Conservation (phyloP, 1,140 invertebrate genomes). For the Drosophila funebris region DNA sequence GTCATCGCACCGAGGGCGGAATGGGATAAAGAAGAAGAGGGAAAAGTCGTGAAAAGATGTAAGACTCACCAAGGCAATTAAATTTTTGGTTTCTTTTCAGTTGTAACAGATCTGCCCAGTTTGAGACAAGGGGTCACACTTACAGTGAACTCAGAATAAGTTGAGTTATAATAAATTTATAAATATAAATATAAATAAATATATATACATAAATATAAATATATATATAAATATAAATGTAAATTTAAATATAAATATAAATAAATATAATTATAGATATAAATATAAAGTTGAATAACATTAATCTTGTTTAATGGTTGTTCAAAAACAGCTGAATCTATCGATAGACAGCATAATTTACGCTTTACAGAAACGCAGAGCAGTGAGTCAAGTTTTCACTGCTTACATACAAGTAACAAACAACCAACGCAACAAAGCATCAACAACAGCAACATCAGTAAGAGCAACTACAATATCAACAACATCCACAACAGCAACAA, state of each 20-base stretch:
- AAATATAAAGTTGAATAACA: not conserved
- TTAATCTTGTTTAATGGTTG: not conserved
- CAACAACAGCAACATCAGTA: conserved; percentile 16
- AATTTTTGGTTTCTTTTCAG: not conserved
- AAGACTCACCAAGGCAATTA: not conserved
- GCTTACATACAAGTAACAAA: conserved; percentile 34
- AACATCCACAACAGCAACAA: conserved; percentile 61
- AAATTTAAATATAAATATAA: too few relatives aligned
- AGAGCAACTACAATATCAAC: conserved; percentile 46
- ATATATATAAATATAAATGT: not conserved
- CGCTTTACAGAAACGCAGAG: conserved; percentile 11
- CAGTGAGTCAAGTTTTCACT: conserved; percentile 55
- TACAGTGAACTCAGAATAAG: not conserved
- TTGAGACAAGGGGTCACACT: not conserved
- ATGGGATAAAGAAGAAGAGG: not conserved
- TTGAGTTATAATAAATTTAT: not conserved
- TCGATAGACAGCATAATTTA: not conserved
- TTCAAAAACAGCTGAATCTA: not conserved
- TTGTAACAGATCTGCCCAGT: not conserved
- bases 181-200: not conserved
- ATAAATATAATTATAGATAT: too few relatives aligned
- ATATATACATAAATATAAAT: not conserved
- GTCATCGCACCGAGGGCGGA: not conserved
- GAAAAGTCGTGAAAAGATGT: not conserved
- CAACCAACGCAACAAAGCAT: conserved; percentile 20